phyloP scores from a whole-genome alignment of 2,888 invertebrate genomes.

The Macrosiphum euphorbiae region DNA sequence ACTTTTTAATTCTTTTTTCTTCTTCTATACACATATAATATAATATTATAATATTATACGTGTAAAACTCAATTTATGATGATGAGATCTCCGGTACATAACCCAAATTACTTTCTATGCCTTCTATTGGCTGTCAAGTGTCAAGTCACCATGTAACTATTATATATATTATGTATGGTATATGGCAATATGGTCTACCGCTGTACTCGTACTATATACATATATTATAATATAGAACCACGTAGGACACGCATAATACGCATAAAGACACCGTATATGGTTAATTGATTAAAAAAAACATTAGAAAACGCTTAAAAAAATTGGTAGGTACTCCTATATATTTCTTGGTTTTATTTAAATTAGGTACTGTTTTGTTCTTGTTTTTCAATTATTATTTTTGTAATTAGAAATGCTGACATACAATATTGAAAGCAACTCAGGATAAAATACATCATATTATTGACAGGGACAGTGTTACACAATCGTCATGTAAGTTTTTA shows the following conservation, averaged over 20 bases:
- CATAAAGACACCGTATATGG: background rate
- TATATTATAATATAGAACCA: background rate
- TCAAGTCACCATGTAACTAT: background rate
- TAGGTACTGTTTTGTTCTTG: background rate
- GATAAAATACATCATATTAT: background rate
- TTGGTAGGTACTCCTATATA: background rate
- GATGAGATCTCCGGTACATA: background rate
- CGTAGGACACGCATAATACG: background rate
- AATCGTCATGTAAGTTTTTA: background rate
- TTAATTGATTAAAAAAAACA: background rate
- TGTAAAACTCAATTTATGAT: background rate
- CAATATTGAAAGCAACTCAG: background rate
- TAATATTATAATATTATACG: background rate
- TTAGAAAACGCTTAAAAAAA: background rate
- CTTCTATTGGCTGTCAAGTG: background rate
- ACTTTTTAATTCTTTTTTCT: background rate
- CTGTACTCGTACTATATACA: background rate
- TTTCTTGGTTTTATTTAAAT: background rate
- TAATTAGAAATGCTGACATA: background rate
- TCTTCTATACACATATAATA: background rate
- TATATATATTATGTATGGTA: background rate
- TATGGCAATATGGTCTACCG: background rate
- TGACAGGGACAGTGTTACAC: background rate
- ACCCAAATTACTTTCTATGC: constrained; percentile 13
- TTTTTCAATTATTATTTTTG: background rate